Evolutionary conservation across 2,888 invertebrate species (phyloP).

Genomic region (Lomographa bimaculata): DNA sequence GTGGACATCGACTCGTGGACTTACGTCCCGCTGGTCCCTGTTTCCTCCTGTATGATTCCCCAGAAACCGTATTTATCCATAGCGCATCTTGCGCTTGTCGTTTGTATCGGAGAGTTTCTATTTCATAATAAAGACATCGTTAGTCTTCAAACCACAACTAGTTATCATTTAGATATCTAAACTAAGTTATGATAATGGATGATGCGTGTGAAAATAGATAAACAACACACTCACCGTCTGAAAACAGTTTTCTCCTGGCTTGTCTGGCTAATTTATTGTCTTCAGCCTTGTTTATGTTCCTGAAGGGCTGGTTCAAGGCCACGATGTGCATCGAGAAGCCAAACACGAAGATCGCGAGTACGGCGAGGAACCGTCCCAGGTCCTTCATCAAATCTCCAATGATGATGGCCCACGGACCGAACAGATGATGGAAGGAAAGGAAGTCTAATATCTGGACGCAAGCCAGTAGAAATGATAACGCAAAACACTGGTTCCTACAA

Average conservation of each 20-base stretch:
- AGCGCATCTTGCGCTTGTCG: conserved; percentile 68
- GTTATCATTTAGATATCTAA: not conserved
- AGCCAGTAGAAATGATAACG: conserved; percentile 96
- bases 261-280: conserved; percentile 83
- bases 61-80: conserved; percentile 63
- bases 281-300: conserved; percentile 86
- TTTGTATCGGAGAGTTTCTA: conserved; percentile 75
- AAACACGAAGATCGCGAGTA: conserved; percentile 98
- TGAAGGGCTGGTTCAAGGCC: conserved; percentile 97
- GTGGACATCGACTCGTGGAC: conserved; percentile 59
- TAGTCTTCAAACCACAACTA: conserved; percentile 25
- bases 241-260: conserved; percentile 84
- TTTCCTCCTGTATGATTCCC: conserved; percentile 85
- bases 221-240: conserved; percentile 87
- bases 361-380: conserved; percentile 97
- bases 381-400: conserved; percentile 98
- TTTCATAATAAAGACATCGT: conserved; percentile 46
- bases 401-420: conserved; percentile 99
- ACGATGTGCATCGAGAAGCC: conserved; percentile 99
- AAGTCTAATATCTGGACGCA: conserved; percentile 99
- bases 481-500: conserved; percentile 98
- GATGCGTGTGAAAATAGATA: conserved; percentile 20
- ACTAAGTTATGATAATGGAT: conserved; percentile 19
- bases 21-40: conserved; percentile 86
- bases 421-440: conserved; percentile 98